phyloP scores from a whole-genome alignment of 2,113 vertebrate genomes.

The Cololabis saira region DNA sequence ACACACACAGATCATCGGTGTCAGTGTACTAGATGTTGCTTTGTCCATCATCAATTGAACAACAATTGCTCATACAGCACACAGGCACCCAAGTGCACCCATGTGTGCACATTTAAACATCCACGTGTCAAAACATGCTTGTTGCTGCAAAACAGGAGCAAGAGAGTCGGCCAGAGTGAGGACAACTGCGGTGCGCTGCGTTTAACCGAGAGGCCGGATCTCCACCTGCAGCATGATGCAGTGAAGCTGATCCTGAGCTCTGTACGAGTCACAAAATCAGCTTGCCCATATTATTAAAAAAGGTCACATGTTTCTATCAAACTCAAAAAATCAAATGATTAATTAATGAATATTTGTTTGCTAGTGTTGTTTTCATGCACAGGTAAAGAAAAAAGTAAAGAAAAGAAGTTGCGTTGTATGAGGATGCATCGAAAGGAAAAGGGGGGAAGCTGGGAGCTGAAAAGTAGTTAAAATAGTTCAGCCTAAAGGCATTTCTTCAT shows the following conservation, averaged over 20 bases:
- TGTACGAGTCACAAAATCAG: neutral
- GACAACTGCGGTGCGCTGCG: neutral
- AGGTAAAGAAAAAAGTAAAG: too few relatives aligned
- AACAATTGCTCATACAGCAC: neutral
- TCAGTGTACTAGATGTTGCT: neutral
- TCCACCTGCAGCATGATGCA: neutral
- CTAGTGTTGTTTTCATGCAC: too few relatives aligned
- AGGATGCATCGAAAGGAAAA: too few relatives aligned
- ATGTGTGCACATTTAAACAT: neutral
- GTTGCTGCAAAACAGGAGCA: neutral
- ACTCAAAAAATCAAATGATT: too few relatives aligned
- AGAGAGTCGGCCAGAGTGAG: neutral
- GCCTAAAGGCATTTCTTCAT: conserved; percentile 30
- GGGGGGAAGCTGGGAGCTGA: too few relatives aligned
- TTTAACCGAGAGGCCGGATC: neutral
- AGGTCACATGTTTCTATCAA: too few relatives aligned
- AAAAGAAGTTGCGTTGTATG: too few relatives aligned
- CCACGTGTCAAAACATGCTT: conserved; percentile 6
- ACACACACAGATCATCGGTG: conserved; percentile 1
- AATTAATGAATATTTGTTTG: too few relatives aligned
- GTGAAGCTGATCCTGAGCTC: neutral
- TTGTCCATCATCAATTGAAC: neutral
- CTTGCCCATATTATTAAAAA: too few relatives aligned
- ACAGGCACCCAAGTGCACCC: neutral
- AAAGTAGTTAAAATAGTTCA: conserved; percentile 1